A percentile compares a stretch with the other conserved stretches of the same genome.
These are phyloP conservation scores for Digitonthophagus gazella DNA, from an alignment of 2,888 invertebrate species.

Conservation along the genomic window DNA sequence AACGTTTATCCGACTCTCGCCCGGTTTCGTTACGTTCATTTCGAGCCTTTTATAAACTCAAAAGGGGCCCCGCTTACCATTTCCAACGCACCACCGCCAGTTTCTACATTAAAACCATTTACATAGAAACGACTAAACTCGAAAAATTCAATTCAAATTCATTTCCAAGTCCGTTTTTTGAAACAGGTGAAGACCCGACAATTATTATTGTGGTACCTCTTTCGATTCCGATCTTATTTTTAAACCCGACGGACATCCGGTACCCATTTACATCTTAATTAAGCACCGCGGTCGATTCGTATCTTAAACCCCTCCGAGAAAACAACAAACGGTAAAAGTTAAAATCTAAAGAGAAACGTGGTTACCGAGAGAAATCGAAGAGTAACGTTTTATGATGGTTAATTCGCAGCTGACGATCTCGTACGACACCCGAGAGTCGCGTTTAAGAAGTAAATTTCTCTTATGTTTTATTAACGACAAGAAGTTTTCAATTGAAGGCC, in stretches of 20 bases:
- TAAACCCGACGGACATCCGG: neutral
- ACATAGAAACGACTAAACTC: neutral
- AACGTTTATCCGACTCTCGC: neutral
- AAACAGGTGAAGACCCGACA: too few relatives aligned
- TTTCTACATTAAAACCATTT: neutral
- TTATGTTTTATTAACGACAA: neutral
- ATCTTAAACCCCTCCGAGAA: neutral
- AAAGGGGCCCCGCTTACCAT: neutral
- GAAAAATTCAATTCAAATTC: too few relatives aligned
- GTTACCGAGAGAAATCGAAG: neutral
- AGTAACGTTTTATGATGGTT: neutral
- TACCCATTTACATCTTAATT: neutral
- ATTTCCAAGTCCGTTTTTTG: too few relatives aligned
- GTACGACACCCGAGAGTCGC: neutral
- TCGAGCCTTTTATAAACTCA: neutral
- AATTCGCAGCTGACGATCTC: neutral
- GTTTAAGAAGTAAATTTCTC: neutral
- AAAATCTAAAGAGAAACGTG: too few relatives aligned
- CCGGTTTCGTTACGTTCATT: neutral
- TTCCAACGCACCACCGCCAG: neutral
- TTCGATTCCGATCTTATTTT: neutral
- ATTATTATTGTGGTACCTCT: too few relatives aligned
- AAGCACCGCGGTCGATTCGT: neutral
- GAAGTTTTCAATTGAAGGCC: neutral
- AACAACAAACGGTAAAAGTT: too few relatives aligned